These are phyloP conservation scores for Drepanosiphum platanoidis DNA, from an alignment of 2,888 invertebrate genomes.

Conservation along the genomic window DNA sequence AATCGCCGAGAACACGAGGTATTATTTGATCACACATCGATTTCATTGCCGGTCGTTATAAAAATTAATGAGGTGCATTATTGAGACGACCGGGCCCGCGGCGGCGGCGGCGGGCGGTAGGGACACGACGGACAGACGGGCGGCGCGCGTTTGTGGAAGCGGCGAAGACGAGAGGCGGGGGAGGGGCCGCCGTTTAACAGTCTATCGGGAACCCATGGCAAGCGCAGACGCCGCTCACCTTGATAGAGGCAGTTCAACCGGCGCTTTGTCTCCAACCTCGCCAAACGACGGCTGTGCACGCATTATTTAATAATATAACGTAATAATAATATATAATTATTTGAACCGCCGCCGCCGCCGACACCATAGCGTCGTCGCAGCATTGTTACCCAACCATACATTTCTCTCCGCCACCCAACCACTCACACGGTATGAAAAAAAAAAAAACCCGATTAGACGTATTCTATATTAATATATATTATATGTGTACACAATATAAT, in stretches of 20 bases:
- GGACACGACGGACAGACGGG: neutral
- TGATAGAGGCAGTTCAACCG: conserved; percentile 62
- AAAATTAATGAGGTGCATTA: conserved; percentile 49
- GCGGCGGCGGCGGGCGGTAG: neutral
- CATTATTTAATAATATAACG: conserved; percentile 45
- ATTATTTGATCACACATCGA: neutral
- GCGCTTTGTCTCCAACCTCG: conserved; percentile 53
- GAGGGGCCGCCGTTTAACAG: conserved; percentile 64
- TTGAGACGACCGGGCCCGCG: neutral
- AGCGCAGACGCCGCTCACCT: conserved; percentile 61
- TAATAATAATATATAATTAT: conserved; percentile 54
- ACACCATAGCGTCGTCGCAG: neutral
- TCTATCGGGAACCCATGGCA: conserved; percentile 49
- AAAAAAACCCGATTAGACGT: neutral
- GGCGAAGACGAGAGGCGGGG: conserved; percentile 65
- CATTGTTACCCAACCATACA: neutral
- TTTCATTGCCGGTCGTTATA: neutral
- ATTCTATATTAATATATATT: neutral
- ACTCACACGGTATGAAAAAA: neutral
- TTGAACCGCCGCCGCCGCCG: conserved; percentile 29
- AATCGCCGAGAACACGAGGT: neutral
- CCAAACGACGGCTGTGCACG: conserved; percentile 37
- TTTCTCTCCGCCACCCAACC: neutral
- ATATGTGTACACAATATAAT: neutral
- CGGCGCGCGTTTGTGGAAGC: neutral